These are phyloP conservation scores for Gobius niger DNA, from an alignment of 2,113 vertebrate species.

Conservation along the genomic window DNA sequence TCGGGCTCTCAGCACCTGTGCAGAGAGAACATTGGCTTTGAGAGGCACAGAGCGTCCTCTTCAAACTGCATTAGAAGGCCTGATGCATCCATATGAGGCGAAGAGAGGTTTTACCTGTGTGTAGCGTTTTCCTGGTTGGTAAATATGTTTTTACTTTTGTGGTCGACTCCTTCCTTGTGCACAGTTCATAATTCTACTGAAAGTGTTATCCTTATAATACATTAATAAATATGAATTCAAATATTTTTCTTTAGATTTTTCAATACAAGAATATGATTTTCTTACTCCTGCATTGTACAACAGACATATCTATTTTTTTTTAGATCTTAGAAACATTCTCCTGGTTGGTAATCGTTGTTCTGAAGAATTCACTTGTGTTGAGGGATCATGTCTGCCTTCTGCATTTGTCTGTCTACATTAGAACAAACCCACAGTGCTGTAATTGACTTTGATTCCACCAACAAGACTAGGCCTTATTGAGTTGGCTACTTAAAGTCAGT, in stretches of 20 bases:
- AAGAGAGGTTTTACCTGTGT: background rate
- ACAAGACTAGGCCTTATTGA: conserved; percentile 43
- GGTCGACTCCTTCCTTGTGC: no score
- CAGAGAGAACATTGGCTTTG: conserved; percentile 17
- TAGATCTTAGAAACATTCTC: no score
- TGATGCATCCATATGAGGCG: background rate
- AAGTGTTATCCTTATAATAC: no score
- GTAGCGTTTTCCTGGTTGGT: background rate
- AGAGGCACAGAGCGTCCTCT: conserved; percentile 10
- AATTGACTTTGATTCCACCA: conserved; percentile 48
- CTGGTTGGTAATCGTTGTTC: no score
- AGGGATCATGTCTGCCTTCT: background rate
- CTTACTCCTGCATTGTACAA: no score
- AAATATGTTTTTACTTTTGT: background rate
- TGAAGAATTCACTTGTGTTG: background rate
- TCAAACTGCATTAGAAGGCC: background rate
- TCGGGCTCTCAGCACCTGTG: conserved; percentile 68
- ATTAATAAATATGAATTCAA: no score
- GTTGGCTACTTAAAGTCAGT: conserved; percentile 62
- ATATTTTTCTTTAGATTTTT: no score
- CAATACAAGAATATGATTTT: no score
- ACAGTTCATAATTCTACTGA: no score
- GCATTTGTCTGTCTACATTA: conserved; percentile 16
- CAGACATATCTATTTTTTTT: no score
- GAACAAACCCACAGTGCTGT: conserved; percentile 32